phyloP scores from a whole-genome alignment of 2,113 vertebrate species.

The Calonectris borealis region DNA sequence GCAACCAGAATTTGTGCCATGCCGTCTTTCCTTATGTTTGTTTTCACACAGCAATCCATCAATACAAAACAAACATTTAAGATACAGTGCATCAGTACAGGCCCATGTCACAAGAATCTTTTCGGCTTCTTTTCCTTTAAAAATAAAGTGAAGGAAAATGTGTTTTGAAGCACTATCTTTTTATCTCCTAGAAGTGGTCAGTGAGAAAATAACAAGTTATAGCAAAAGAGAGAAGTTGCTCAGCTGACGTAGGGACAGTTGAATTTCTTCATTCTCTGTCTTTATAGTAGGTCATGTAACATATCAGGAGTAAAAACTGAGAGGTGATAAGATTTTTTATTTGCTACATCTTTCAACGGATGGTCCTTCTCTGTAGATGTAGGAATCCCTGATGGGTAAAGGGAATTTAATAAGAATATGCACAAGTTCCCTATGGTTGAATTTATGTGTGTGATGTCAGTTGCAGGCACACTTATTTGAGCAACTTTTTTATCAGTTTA shows the following conservation, averaged over 20 bases:
- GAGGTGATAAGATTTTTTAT: not conserved
- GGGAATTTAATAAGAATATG: not conserved
- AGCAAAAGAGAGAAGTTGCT: not conserved
- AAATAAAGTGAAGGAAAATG: not conserved
- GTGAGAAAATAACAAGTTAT: not conserved
- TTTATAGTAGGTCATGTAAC: not conserved
- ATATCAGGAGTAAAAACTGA: not conserved
- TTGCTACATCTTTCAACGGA: not conserved
- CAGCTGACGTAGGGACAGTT: not conserved
- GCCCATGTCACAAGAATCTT: not conserved
- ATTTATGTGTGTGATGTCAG: not conserved
- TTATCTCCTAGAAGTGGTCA: not conserved
- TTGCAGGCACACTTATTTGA: not conserved
- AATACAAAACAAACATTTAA: not conserved
- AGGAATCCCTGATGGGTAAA: not conserved
- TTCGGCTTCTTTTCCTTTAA: not conserved
- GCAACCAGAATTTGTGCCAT: not conserved
- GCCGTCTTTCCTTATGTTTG: not conserved
- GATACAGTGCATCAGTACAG: not conserved
- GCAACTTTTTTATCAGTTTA: not conserved
- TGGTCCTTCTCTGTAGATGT: not conserved
- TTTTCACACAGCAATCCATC: not conserved
- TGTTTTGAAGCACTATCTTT: not conserved
- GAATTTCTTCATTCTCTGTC: not conserved
- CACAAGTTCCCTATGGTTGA: not conserved